Conservation (phyloP, 2,797 vertebrate genomes). For the Sebastes matsubarae region DNA sequence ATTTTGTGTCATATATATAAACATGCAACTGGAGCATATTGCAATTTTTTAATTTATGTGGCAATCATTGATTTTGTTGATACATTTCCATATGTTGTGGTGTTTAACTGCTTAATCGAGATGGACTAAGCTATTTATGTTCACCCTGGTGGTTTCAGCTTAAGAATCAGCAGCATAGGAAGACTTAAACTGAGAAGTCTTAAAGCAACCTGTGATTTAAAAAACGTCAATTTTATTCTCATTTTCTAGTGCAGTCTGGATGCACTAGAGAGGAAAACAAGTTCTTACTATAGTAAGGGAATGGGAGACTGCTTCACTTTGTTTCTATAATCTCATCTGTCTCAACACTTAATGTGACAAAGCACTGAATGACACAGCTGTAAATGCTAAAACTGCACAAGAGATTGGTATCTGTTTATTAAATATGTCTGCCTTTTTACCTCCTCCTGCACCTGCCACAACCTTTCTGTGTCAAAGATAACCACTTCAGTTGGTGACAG, state of each 20-base stretch:
- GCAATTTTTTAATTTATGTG: constrained; percentile 70
- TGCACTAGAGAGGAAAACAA: constrained; percentile 43
- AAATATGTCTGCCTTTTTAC: constrained; percentile 60
- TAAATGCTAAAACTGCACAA: constrained; percentile 58
- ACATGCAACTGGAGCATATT: constrained; percentile 69
- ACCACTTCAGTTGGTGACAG: constrained; percentile 35
- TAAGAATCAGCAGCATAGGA: constrained; percentile 47
- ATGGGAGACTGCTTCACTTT: constrained; percentile 39
- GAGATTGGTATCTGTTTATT: constrained; percentile 56
- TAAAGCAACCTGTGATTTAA: constrained; percentile 31
- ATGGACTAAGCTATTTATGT: constrained; percentile 61
- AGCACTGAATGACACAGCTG: constrained; percentile 69
- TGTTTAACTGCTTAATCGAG: constrained; percentile 36
- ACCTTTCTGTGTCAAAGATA: constrained; percentile 41
- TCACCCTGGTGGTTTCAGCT: constrained; percentile 37
- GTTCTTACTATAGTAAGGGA: constrained; percentile 49
- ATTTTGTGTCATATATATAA: constrained; percentile 36
- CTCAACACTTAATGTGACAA: constrained; percentile 55
- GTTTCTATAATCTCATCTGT: constrained; percentile 27
- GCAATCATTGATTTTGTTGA: constrained; percentile 52
- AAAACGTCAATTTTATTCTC: constrained; percentile 29
- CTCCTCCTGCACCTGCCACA: constrained; percentile 44
- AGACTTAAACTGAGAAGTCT: constrained; percentile 37
- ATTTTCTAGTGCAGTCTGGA: constrained; percentile 17
- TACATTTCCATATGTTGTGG: constrained; percentile 62